A percentile compares a stretch with the other conserved stretches of the same genome.
These are phyloP conservation scores for Synanthedon myopaeformis DNA, from an alignment of 2,888 invertebrate species.

Conservation along the genomic window DNA sequence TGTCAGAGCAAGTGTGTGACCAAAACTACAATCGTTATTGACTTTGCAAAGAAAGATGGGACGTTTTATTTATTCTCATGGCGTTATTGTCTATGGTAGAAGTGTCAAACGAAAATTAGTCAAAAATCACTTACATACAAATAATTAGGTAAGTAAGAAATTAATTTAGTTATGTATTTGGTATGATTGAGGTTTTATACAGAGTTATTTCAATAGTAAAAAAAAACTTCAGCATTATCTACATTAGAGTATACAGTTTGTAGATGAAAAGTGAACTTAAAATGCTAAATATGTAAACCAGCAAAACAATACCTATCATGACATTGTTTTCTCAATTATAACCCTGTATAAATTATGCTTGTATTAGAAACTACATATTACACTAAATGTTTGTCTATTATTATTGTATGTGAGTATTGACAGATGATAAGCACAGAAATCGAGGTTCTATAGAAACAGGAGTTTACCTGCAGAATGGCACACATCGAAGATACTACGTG, in stretches of 20 bases:
- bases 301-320: neutral
- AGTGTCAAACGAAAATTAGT: neutral
- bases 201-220: slow-evolving; percentile 44
- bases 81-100: neutral
- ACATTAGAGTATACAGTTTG: neutral
- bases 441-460: slow-evolving; percentile 55
- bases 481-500: slow-evolving; percentile 52
- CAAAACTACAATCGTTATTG: neutral
- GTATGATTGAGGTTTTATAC: slow-evolving; percentile 65
- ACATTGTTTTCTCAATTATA: slow-evolving; percentile 38
- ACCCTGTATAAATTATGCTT: slow-evolving; percentile 70
- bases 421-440: slow-evolving; percentile 51
- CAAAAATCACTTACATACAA: neutral
- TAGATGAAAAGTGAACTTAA: neutral
- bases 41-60: neutral
- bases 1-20: neutral
- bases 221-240: neutral
- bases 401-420: slow-evolving; percentile 50
- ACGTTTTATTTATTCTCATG: neutral
- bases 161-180: slow-evolving; percentile 34
- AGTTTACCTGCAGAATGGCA: slow-evolving; percentile 58
- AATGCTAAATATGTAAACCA: neutral
- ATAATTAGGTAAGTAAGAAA: neutral
- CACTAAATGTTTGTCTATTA: slow-evolving; percentile 30
- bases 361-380: slow-evolving; percentile 44